Evolutionary conservation across 2,888 invertebrate genomes (phyloP).

Genomic region (Anoncus sp.): DNA sequence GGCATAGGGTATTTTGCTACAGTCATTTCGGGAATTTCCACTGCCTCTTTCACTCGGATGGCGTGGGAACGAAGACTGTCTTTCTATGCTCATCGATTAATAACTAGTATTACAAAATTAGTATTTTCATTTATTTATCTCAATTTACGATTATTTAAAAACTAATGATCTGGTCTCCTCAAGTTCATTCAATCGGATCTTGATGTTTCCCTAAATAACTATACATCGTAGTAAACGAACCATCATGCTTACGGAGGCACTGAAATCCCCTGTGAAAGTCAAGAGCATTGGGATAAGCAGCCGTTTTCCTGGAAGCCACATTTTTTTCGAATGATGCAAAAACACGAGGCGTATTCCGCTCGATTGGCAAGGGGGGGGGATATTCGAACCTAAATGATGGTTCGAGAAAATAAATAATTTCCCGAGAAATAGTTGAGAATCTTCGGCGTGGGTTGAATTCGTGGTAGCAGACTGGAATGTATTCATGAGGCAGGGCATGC

Average conservation of each 20-base stretch:
- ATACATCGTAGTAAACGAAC: too few relatives aligned
- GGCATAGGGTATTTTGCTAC: too few relatives aligned
- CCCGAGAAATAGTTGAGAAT: conserved; percentile 21
- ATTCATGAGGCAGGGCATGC: conserved; percentile 28
- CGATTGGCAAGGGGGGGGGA: not conserved
- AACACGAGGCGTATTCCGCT: not conserved
- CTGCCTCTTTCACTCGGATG: too few relatives aligned
- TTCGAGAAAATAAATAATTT: conserved; percentile 32
- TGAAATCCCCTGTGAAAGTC: not conserved
- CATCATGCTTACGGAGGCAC: too few relatives aligned
- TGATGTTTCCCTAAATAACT: not conserved
- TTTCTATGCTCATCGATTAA: too few relatives aligned
- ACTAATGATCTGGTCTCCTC: not conserved
- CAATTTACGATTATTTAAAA: not conserved
- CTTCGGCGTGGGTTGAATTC: conserved; percentile 36
- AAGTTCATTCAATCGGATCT: too few relatives aligned
- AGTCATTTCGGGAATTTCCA: too few relatives aligned
- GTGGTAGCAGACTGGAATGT: conserved; percentile 16
- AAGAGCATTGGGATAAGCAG: not conserved
- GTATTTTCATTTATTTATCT: not conserved
- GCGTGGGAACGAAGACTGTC: too few relatives aligned
- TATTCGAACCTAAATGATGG: conserved; percentile 4
- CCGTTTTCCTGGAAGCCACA: not conserved
- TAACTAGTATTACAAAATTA: too few relatives aligned
- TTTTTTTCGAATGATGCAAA: not conserved